Percentiles rank a stretch among this genome's conserved stretches.
Conservation (phyloP, 2,888 invertebrate genomes). For the Eubasilissa splendida region DNA sequence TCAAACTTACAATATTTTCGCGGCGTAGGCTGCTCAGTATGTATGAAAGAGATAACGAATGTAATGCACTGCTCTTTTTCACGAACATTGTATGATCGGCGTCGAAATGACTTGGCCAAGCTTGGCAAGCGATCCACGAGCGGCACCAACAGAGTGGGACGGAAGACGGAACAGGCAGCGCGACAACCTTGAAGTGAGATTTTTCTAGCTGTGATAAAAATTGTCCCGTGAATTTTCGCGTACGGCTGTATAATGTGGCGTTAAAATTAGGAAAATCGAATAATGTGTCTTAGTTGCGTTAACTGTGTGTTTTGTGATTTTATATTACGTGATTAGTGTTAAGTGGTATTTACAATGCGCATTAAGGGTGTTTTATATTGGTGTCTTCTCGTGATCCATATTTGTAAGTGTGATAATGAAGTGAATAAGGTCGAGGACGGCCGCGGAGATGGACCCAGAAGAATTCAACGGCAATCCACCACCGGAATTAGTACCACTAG, state of each 20-base stretch:
- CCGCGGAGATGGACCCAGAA: slow-evolving; percentile 38
- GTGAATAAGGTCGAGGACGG: slow-evolving; percentile 61
- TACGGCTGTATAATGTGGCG: slow-evolving; percentile 39
- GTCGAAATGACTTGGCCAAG: neutral
- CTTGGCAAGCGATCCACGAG: slow-evolving; percentile 41
- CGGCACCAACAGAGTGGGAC: slow-evolving; percentile 29
- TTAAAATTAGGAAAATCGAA: slow-evolving; percentile 31
- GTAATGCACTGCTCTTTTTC: neutral
- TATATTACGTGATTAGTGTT: slow-evolving; percentile 43
- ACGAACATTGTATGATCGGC: neutral
- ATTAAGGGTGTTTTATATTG: slow-evolving; percentile 65
- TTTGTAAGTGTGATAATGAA: slow-evolving; percentile 70
- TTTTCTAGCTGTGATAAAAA: slow-evolving; percentile 51
- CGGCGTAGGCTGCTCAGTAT: neutral
- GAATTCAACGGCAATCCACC: slow-evolving; percentile 39
- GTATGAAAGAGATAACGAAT: neutral
- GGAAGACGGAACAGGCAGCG: slow-evolving; percentile 45
- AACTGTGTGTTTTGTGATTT: slow-evolving; percentile 39
- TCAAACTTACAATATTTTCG: neutral
- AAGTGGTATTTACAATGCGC: slow-evolving; percentile 47
- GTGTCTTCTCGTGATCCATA: slow-evolving; percentile 71
- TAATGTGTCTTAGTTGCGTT: slow-evolving; percentile 44
- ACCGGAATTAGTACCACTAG: slow-evolving; percentile 51
- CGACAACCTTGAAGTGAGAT: slow-evolving; percentile 51
- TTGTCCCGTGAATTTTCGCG: slow-evolving; percentile 42